These are phyloP conservation scores for Acrossocheilus wenchowensis DNA, from an alignment of 2,797 vertebrate species.

Conservation along the genomic window DNA sequence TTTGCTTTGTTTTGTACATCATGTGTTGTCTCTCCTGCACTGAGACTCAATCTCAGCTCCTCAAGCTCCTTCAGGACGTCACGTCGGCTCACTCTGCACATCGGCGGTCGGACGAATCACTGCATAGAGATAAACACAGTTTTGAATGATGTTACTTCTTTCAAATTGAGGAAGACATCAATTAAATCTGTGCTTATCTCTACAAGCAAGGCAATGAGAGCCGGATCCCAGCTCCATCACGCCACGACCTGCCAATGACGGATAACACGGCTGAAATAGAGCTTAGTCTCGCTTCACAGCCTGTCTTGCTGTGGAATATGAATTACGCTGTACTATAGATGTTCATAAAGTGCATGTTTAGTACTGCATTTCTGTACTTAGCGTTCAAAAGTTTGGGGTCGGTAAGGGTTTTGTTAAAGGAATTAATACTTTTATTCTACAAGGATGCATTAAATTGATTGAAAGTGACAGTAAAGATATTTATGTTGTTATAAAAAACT, in stretches of 20 bases:
- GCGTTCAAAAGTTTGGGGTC: background rate
- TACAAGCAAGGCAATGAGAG: constrained; percentile 76
- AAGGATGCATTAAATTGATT: background rate
- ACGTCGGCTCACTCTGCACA: constrained; percentile 8
- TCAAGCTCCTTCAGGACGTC: background rate
- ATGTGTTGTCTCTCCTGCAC: background rate
- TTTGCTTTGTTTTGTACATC: background rate
- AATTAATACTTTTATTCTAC: background rate
- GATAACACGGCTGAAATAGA: constrained; percentile 42
- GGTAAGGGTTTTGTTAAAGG: background rate
- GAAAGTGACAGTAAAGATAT: background rate
- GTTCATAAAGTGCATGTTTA: constrained; percentile 2
- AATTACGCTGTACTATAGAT: background rate
- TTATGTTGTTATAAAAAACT: background rate
- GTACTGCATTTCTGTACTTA: background rate
- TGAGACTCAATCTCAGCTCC: background rate
- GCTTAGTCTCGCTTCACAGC: constrained; percentile 7
- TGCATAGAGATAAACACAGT: constrained; percentile 82
- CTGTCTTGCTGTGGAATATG: background rate
- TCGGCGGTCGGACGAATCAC: background rate
- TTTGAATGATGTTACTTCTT: constrained; percentile 90
- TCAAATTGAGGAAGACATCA: constrained; percentile 84
- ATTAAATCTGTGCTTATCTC: constrained; percentile 89
- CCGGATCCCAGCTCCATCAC: constrained; percentile 48
- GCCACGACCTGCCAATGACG: constrained; percentile 29